Evolutionary conservation across 2,797 vertebrate genomes (phyloP).

Genomic region (Craterocephalus amniculus): DNA sequence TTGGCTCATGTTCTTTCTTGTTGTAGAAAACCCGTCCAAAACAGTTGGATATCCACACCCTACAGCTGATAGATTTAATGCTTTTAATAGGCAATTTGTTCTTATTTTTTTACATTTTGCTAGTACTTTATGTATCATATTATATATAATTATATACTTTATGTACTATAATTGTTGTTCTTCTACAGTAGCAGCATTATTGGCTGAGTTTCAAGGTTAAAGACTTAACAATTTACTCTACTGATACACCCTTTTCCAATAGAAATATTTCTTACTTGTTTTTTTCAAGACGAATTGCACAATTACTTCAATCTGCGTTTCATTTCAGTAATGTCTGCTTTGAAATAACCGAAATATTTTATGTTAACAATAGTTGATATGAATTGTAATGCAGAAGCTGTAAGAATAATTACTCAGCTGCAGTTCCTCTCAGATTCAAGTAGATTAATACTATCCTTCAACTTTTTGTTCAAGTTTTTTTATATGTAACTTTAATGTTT

Average conservation of each 20-base stretch:
- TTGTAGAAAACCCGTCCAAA: conserved; percentile 32
- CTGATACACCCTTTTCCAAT: neutral
- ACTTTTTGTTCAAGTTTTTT: conserved; percentile 11
- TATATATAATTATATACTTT: too few relatives aligned
- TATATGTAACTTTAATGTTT: neutral
- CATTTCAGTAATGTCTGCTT: neutral
- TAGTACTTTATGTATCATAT: conserved; percentile 23
- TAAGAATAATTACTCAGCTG: neutral
- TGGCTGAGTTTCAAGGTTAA: conserved; percentile 20
- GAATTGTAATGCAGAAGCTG: neutral
- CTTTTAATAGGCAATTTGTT: conserved; percentile 55
- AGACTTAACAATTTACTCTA: conserved; percentile 13
- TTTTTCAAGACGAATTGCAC: neutral
- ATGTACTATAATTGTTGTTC: conserved; percentile 33
- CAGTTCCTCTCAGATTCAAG: conserved; percentile 4
- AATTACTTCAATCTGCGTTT: neutral
- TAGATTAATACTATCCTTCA: conserved; percentile 12
- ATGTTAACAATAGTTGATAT: neutral
- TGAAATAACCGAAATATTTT: conserved; percentile 6
- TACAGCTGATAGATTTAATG: conserved; percentile 54
- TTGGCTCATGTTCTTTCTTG: conserved; percentile 31
- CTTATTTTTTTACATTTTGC: conserved; percentile 49
- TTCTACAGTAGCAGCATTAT: conserved; percentile 37
- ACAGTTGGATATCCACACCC: conserved; percentile 32
- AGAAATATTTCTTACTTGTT: neutral